A percentile compares a stretch with the other conserved stretches of the same genome.
Conservation (phyloP, 2,113 vertebrate genomes). For the Leptodactylus fuscus region DNA sequence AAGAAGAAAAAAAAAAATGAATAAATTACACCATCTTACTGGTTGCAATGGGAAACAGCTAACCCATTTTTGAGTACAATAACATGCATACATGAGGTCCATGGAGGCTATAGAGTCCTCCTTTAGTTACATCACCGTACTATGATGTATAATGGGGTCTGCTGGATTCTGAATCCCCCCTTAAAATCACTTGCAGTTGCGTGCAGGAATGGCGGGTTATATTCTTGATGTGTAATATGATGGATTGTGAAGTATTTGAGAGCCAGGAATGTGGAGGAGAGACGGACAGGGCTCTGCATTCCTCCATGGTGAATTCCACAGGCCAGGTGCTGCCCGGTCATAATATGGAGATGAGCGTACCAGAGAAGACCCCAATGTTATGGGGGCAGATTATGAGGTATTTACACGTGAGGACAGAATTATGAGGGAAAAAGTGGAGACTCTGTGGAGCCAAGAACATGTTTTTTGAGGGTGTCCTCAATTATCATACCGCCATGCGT, state of each 20-base stretch:
- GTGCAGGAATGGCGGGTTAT: not conserved
- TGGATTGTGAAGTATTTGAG: not conserved
- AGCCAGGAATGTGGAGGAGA: constrained; percentile 13
- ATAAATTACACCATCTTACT: too few relatives aligned
- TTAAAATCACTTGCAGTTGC: not conserved
- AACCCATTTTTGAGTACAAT: too few relatives aligned
- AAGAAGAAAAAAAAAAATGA: too few relatives aligned
- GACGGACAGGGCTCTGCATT: not conserved
- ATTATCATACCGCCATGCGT: too few relatives aligned
- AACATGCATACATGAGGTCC: too few relatives aligned
- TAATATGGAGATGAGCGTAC: not conserved
- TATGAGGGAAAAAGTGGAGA: not conserved
- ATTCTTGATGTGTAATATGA: not conserved
- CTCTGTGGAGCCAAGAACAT: not conserved
- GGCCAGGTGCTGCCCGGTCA: constrained; percentile 14
- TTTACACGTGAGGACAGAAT: not conserved
- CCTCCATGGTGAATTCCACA: constrained; percentile 2
- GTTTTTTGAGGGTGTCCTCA: too few relatives aligned
- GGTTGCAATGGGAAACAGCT: too few relatives aligned
- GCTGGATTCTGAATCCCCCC: too few relatives aligned
- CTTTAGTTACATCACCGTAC: too few relatives aligned
- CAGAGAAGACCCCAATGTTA: not conserved
- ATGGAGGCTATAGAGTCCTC: too few relatives aligned
- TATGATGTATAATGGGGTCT: too few relatives aligned
- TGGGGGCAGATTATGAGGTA: not conserved